Percentiles rank a stretch among this genome's conserved stretches.
Evolutionary conservation across 2,113 vertebrate genomes (phyloP).

Genomic region (Paramisgurnus dabryanus): DNA sequence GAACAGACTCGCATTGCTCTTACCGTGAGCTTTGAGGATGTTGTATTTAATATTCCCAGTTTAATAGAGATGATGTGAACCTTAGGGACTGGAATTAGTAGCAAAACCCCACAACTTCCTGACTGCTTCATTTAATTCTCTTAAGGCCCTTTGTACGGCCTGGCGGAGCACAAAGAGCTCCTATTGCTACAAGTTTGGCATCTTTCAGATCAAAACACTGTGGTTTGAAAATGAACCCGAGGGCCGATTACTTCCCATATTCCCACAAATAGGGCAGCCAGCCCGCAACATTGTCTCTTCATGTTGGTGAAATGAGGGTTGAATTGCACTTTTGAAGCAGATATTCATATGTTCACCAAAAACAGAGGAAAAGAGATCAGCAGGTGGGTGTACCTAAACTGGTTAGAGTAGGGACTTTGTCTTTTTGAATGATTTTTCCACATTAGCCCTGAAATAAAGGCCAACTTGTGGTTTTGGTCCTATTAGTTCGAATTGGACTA

Average conservation of each 20-base stretch:
- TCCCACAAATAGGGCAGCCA: conserved; percentile 54
- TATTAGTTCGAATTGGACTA: not conserved
- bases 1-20: not conserved
- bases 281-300: conserved; percentile 6
- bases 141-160: conserved; percentile 63
- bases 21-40: conserved; percentile 42
- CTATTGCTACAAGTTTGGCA: conserved; percentile 68
- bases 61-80: conserved; percentile 49
- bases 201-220: conserved; percentile 58
- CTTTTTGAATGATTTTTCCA: not conserved
- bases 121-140: conserved; percentile 57
- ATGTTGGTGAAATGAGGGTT: not conserved
- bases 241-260: conserved; percentile 65
- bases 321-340: conserved; percentile 5
- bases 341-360: not conserved
- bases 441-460: not conserved
- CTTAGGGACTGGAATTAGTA: conserved; percentile 49
- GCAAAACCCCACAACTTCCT: conserved; percentile 47
- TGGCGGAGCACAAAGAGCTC: conserved; percentile 68
- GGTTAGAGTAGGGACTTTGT: not conserved
- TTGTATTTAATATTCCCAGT: conserved; percentile 54
- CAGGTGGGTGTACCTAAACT: not conserved
- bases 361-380: not conserved
- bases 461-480: conserved; percentile 6
- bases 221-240: conserved; percentile 66